phyloP scores from a whole-genome alignment of 2,888 invertebrate species.

The Acronicta psi region DNA sequence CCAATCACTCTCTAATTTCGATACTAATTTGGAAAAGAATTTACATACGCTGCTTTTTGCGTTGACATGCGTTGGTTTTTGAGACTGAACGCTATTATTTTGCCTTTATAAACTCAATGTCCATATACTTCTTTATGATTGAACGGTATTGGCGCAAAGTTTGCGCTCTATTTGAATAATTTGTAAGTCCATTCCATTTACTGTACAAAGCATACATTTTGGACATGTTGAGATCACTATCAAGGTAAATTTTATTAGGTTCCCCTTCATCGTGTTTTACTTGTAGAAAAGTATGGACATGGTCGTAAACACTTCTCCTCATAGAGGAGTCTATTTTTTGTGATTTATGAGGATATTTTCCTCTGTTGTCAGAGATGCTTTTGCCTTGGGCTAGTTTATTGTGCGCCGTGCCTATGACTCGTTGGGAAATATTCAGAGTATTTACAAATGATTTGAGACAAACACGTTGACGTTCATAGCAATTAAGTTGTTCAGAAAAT shows the following conservation, averaged over 20 bases:
- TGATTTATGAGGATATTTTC: not conserved
- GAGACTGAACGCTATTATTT: not conserved
- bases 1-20: no score
- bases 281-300: not conserved
- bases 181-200: constrained; percentile 3
- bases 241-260: constrained; percentile 2
- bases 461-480: not conserved
- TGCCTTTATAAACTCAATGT: not conserved
- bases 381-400: constrained; percentile 1
- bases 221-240: not conserved
- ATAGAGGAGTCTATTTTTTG: not conserved
- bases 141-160: constrained; percentile 2
- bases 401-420: not conserved
- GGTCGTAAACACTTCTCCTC: constrained; percentile 7
- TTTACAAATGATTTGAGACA: not conserved
- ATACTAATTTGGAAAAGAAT: no score
- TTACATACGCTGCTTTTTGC: no score
- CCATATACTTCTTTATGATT: constrained; percentile 3
- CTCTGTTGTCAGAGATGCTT: constrained; percentile 1
- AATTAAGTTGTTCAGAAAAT: not conserved
- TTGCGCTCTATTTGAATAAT: not conserved
- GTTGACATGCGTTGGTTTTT: no score
- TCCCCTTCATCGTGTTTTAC: not conserved
- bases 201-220: constrained; percentile 8
- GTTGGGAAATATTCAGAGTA: not conserved